A percentile compares a stretch with the other conserved stretches of the same genome.
phyloP scores from a whole-genome alignment of 2,113 vertebrate genomes.

The Sebastes fasciatus region DNA sequence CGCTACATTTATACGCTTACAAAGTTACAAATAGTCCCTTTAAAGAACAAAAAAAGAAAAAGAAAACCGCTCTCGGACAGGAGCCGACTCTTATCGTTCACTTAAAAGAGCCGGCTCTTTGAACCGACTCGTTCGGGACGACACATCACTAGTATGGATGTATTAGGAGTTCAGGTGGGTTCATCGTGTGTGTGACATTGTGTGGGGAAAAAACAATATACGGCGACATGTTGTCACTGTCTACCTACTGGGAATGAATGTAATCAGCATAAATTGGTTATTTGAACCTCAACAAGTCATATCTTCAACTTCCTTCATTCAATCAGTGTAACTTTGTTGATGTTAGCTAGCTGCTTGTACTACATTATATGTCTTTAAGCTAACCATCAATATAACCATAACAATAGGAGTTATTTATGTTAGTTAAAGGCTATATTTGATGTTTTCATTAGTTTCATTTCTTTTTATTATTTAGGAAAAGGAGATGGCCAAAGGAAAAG shows the following conservation, averaged over 20 bases:
- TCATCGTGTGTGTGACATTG: neutral
- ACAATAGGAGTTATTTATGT: neutral
- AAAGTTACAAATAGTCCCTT: too few species aligned
- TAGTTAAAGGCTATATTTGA: accelerated
- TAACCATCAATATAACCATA: neutral
- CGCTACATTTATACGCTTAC: too few species aligned
- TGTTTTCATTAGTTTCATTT: neutral
- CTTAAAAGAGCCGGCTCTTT: too few species aligned
- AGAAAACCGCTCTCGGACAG: too few species aligned
- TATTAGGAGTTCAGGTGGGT: neutral
- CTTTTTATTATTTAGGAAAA: neutral
- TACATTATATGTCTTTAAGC: neutral
- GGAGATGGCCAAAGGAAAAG: conserved; percentile 64
- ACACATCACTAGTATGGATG: neutral
- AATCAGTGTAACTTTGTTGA: neutral
- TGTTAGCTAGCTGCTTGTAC: conserved; percentile 22
- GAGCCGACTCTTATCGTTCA: too few species aligned
- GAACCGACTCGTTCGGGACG: too few species aligned
- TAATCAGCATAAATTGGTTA: neutral
- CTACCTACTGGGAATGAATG: neutral
- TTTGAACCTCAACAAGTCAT: neutral
- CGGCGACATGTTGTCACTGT: neutral
- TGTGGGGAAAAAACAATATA: neutral
- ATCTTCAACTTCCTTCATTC: neutral
- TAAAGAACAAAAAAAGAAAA: too few species aligned